phyloP scores from a whole-genome alignment of 1,140 invertebrate genomes.

The Drosophila carrolli region DNA sequence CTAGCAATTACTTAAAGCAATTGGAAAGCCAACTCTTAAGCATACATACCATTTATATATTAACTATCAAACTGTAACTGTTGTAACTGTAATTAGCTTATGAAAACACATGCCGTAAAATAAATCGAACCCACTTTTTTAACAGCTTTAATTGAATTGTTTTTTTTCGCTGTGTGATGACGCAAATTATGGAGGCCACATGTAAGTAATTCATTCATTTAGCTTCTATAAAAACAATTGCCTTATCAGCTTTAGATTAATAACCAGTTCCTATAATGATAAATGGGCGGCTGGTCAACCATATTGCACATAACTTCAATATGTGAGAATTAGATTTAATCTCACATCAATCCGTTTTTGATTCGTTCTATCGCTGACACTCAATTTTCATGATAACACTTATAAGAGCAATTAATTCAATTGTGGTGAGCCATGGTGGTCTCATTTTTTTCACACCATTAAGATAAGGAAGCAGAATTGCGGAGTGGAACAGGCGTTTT shows the following conservation, averaged over 20 bases:
- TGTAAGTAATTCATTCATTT: conserved; percentile 22
- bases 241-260: conserved; percentile 20
- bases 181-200: not conserved
- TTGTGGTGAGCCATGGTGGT: not conserved
- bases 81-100: conserved; percentile 39
- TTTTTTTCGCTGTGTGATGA: not conserved
- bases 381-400: conserved; percentile 28
- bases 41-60: conserved; percentile 32
- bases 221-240: not conserved
- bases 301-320: conserved; percentile 1
- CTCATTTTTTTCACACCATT: conserved; percentile 4
- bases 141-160: conserved; percentile 50
- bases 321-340: conserved; percentile 22
- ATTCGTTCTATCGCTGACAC: conserved; percentile 19
- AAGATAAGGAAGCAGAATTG: conserved; percentile 7
- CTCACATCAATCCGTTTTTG: conserved; percentile 21
- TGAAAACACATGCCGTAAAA: conserved; percentile 40
- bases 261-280: conserved; percentile 11
- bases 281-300: not conserved
- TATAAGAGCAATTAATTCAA: conserved; percentile 34
- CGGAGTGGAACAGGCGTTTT: not conserved
- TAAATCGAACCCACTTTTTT: conserved; percentile 56
- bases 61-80: conserved; percentile 30
- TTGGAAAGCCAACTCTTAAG: conserved; percentile 35
- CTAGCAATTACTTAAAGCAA: conserved; percentile 46